Conservation (phyloP, 2,797 vertebrate genomes). For the Channallabes apus region DNA sequence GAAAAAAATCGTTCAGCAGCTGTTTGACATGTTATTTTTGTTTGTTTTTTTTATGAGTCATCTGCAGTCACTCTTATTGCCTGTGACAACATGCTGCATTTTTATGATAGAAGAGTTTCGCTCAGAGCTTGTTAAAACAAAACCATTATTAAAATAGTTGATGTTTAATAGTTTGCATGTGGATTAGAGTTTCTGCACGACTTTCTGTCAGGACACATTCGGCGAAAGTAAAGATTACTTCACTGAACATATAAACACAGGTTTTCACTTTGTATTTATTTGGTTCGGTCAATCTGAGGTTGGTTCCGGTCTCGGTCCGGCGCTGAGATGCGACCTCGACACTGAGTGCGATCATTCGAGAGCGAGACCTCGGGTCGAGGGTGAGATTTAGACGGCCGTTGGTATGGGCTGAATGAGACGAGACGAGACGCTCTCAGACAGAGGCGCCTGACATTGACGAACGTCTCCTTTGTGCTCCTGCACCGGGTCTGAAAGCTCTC, state of each 20-base stretch:
- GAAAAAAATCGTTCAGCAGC: neutral
- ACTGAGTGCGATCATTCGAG: too few relatives aligned
- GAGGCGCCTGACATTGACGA: slow-evolving; percentile 31
- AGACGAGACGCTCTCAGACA: slow-evolving; percentile 35
- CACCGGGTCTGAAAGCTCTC: slow-evolving; percentile 24
- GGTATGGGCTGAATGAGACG: slow-evolving; percentile 5
- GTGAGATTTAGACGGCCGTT: neutral
- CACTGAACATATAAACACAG: too few relatives aligned
- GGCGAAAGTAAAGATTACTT: too few relatives aligned
- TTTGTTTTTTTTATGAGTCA: neutral
- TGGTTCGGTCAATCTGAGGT: neutral
- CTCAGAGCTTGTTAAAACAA: neutral
- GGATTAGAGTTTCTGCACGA: too few relatives aligned
- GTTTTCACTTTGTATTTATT: too few relatives aligned
- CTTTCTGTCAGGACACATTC: too few relatives aligned
- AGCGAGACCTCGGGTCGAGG: neutral
- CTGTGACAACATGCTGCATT: neutral
- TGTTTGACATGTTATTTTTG: neutral
- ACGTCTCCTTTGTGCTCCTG: slow-evolving; percentile 31
- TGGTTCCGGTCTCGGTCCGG: neutral
- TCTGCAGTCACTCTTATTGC: neutral
- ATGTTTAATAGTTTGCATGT: too few relatives aligned
- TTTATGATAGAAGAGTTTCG: neutral
- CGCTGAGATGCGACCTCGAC: neutral
- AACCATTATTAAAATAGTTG: neutral